Evolutionary conservation across 1,140 invertebrate species (phyloP), one percentile per base, ranked within the genome.

Genomic region (Rhagoletis pomonella): DNA sequence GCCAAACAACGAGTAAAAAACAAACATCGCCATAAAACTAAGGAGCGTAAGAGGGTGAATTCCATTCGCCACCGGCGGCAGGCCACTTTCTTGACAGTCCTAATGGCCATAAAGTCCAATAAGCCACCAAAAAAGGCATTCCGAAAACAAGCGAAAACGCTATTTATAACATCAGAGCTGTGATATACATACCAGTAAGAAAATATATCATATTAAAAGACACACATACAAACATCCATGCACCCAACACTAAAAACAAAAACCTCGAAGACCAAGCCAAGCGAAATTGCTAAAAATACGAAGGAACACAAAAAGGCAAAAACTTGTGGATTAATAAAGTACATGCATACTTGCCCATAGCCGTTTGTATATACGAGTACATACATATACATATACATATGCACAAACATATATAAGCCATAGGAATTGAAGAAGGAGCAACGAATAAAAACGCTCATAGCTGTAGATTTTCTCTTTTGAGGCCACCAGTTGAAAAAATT

Each of bases 401-500:
- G 65, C 42, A 29, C 9, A 39, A 67, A 29, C 29, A 55, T 55
- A 7, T n/a, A 7, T 73, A 47, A 14, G 67, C 42, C 67, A 73
- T 73, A 44, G 39, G 42, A 12, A 73, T 5, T 81, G 14, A 81
- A 14, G 44, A 81, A n/a, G 73, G 47, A 81, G 4, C 73, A 81
- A 47, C 47, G 73, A 44, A 81, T 81, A 81, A 81, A 81, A 81
- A 55, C 17, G 73, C 5, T 12, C 73, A 19, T 19, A 50, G n/a
- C 17, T 55, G 47, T 55, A 55, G 44, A 55, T 55, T 81, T 81
- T 19, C n/a, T 81, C 47, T 81, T 81, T 10, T 55, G 85, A 60
- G 65, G 65, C 84, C 65, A 86, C 85, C 65, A 55, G 67, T n/a
- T 86, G 67, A 64, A 9, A 88, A 88, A 88, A 88, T 88, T 88